Evolutionary conservation across 2,113 vertebrate genomes (phyloP), one percentile per base, ranked within the genome.

Genomic region (Peromyscus leucopus): DNA sequence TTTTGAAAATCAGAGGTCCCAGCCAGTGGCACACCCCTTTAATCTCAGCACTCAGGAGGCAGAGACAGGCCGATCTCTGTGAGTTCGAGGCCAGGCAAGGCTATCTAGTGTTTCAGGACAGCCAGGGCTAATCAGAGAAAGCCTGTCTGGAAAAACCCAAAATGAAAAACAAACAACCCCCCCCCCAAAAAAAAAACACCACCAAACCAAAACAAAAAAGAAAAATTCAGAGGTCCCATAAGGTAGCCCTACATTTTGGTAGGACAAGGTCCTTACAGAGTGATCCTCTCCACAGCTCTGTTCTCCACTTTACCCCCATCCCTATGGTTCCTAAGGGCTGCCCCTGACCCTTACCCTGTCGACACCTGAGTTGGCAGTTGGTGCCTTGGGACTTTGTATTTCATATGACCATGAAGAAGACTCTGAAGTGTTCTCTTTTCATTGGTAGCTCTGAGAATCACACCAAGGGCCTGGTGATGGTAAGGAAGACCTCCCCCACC

Each of bases 1-100:
- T 91, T 87, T 88, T 55, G n/a, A 93, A 95, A 92, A 72, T 42
- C 24, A 72, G 46, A 80, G 61, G 19, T 87, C 69, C 74, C 28
- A 46, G n/a, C 8, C 59, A 2, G 28, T 13, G 79, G 51, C 12
- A 31, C 51, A n/a, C 36, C 1, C 10, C 10, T 59, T 82, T 24
- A 82, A n/a, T 59, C 36, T 55, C 5, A n/a, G 36, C 5, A 24
- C 21, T 39, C 10, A 59, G 10, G 4, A n/a, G 33, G 31, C 79
- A 82, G 36, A 13, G 10, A 5, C 79, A 82, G 21, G 79, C 17
- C 1, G 79, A 26, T n/a, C 79, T 82, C 33, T 82, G 55, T 59
- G 79, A n/a, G 2, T 22, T 57, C 51, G 57, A n/a, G 48, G 17
- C 7, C 31, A 80, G 48, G 17, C 78, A 21, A 80, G 19, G 33